Percentiles rank a stretch among this genome's conserved stretches.
phyloP scores from a whole-genome alignment of 2,797 vertebrate species.

The Rhinella marina region DNA sequence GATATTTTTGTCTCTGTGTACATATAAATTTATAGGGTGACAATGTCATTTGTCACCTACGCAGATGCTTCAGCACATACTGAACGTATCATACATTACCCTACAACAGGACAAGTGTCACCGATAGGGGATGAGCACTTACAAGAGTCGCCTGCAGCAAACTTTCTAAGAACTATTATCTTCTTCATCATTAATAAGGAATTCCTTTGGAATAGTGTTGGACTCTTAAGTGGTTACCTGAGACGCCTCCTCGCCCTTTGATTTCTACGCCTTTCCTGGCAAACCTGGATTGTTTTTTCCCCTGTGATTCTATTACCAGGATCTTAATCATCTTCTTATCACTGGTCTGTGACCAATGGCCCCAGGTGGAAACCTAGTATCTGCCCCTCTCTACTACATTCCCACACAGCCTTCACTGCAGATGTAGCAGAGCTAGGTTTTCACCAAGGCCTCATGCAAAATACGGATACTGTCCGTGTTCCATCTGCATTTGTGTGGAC shows the following conservation, averaged over 20 bases:
- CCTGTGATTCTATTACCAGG: background rate
- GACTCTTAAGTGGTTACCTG: constrained; percentile 39
- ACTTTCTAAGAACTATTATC: constrained; percentile 13
- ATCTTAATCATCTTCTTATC: constrained; percentile 16
- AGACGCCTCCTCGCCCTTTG: constrained; percentile 12
- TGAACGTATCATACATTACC: background rate
- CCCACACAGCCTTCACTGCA: background rate
- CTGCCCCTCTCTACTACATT: background rate
- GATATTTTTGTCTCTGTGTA: background rate
- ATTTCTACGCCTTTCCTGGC: constrained; percentile 21
- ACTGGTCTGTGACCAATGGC: constrained; percentile 41
- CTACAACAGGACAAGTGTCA: background rate
- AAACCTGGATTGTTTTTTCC: background rate
- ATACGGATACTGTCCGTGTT: background rate
- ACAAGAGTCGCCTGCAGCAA: constrained; percentile 29
- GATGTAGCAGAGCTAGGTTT: background rate
- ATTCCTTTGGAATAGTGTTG: constrained; percentile 31
- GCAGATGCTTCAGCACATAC: background rate
- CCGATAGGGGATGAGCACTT: background rate
- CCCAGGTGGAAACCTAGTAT: constrained; percentile 20
- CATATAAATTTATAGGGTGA: background rate
- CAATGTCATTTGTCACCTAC: background rate
- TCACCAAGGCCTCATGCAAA: no score
- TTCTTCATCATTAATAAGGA: constrained; percentile 31
- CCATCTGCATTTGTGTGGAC: no score